Evolutionary conservation across 2,797 vertebrate genomes (phyloP).

Genomic region (Notolabrus celidotus): DNA sequence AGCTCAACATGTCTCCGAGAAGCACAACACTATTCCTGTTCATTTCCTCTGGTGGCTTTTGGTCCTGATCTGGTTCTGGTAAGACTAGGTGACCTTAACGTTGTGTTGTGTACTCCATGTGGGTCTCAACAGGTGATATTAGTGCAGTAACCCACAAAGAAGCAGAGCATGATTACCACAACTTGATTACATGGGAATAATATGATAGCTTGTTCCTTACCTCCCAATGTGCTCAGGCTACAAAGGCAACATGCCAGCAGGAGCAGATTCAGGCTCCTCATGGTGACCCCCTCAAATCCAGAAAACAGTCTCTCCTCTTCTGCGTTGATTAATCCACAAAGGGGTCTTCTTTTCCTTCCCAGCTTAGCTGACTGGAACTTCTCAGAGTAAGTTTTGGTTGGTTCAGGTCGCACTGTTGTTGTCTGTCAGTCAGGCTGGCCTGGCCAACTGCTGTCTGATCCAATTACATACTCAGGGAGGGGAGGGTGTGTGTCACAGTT

Average conservation of each 20-base stretch:
- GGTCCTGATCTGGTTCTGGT: no score
- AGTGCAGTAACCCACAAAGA: neutral
- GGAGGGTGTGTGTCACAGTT: constrained; percentile 16
- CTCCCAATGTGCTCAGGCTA: constrained; percentile 70
- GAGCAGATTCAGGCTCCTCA: constrained; percentile 75
- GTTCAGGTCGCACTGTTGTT: constrained; percentile 73
- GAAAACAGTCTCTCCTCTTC: neutral
- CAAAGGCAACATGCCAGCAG: constrained; percentile 73
- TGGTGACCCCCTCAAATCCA: constrained; percentile 41
- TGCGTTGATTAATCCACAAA: neutral
- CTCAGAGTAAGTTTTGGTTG: constrained; percentile 26
- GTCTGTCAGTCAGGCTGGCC: constrained; percentile 76
- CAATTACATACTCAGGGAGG: constrained; percentile 71
- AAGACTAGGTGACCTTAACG: no score
- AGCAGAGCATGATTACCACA: neutral
- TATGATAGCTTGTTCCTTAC: constrained; percentile 71
- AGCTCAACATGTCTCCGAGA: neutral
- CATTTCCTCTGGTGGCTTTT: no score
- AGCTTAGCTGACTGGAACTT: neutral
- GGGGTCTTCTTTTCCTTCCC: neutral
- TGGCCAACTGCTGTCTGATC: constrained; percentile 77
- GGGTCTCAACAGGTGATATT: neutral
- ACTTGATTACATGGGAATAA: neutral
- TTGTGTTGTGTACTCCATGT: no score
- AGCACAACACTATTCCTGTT: neutral